These are phyloP conservation scores for Aurelia coerulea DNA, from an alignment of 30 jellyfish, hydroid and myxozoan species.

Conservation along the genomic window DNA sequence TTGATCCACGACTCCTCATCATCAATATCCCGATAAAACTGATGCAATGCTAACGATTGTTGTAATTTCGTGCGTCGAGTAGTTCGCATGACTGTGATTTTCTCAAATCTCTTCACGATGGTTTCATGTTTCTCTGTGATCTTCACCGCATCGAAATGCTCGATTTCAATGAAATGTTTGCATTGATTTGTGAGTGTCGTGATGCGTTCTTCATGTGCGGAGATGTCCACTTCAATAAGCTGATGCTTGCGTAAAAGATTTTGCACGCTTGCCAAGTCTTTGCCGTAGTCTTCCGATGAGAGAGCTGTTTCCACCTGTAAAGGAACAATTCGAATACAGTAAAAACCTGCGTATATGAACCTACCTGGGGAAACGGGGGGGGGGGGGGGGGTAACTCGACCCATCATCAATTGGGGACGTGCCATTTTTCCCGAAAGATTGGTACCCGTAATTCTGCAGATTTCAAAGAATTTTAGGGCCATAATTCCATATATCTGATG, in stretches of 20 bases:
- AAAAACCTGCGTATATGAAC: no score
- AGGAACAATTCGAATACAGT: no score
- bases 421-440: no score
- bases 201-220: slow-evolving; percentile 86
- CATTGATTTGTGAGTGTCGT: slow-evolving; percentile 76
- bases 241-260: slow-evolving; percentile 78
- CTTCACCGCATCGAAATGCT: slow-evolving; percentile 89
- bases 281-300: slow-evolving; percentile 85
- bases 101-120: slow-evolving; percentile 81
- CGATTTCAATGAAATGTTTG: slow-evolving; percentile 80
- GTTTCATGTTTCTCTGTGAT: slow-evolving; percentile 82
- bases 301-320: slow-evolving; percentile 79
- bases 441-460: no score
- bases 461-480: no score
- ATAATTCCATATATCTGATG: no score
- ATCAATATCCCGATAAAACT: slow-evolving; percentile 87
- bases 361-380: no score
- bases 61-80: slow-evolving; percentile 80
- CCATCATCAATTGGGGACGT: no score
- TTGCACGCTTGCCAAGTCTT: slow-evolving; percentile 84
- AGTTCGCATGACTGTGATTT: slow-evolving; percentile 64
- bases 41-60: slow-evolving; percentile 78
- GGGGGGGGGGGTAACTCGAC: no score
- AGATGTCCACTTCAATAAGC: slow-evolving; percentile 86
- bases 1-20: slow-evolving; percentile 95